Evolutionary conservation across 2,888 invertebrate genomes (phyloP).

Genomic region (Sesia apiformis): DNA sequence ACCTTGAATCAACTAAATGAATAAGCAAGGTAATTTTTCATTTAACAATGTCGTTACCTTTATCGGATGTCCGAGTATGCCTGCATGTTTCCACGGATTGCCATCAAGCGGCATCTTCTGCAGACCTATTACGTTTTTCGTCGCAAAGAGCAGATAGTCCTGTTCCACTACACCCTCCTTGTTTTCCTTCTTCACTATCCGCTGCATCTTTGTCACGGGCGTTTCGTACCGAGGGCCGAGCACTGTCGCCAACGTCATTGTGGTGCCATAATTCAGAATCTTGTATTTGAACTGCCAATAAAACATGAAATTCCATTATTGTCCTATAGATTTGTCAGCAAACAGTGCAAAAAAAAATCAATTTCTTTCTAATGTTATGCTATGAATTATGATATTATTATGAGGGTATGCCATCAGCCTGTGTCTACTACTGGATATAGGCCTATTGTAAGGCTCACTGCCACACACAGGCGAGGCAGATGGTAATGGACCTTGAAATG

Average conservation of each 20-base stretch:
- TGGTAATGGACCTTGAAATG: too few relatives aligned
- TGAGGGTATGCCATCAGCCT: too few relatives aligned
- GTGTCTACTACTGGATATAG: too few relatives aligned
- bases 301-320: too few relatives aligned
- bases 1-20: neutral
- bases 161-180: slow-evolving; percentile 20
- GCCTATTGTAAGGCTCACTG: too few relatives aligned
- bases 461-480: too few relatives aligned
- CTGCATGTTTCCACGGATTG: slow-evolving; percentile 80
- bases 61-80: slow-evolving; percentile 77
- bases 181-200: slow-evolving; percentile 35
- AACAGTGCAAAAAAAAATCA: too few relatives aligned
- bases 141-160: slow-evolving; percentile 77
- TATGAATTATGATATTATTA: too few relatives aligned
- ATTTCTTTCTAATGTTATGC: too few relatives aligned
- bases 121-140: slow-evolving; percentile 78
- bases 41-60: slow-evolving; percentile 56
- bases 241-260: slow-evolving; percentile 78
- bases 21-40: neutral
- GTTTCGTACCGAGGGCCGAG: slow-evolving; percentile 80
- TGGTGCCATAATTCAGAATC: slow-evolving; percentile 76
- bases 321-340: too few relatives aligned
- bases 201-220: slow-evolving; percentile 67
- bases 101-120: slow-evolving; percentile 82
- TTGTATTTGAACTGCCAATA: slow-evolving; percentile 78